Base-by-base conservation (phyloP, 1,140 invertebrate species). In the Triops cancriformis region DNA sequence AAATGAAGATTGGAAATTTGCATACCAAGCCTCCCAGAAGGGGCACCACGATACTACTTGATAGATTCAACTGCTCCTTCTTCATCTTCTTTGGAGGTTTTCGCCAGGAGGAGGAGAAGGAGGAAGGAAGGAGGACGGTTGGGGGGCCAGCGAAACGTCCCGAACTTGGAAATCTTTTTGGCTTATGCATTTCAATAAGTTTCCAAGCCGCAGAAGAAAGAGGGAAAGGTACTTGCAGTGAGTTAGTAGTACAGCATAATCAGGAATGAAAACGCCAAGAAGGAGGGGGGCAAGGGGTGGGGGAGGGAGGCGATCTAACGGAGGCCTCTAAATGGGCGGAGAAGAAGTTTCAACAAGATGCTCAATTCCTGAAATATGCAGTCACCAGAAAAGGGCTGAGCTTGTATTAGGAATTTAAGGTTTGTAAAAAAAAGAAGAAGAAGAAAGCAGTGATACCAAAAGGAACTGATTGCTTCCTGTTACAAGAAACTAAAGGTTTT, bases 401-500 rank as follows among this genome's bases (percentile, higher is more conserved):
- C 51, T 64, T 37, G 31, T 37, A 37, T 37, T 37, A 37, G 31
- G 31, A 37, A 37, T 37, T 37, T 37, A 37, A 37, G 2, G 31
- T 37, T 37, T 37, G 31, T 37, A 4, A 37, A 37, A 37, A 37
- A 37, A 37, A 37, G 51, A 64, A 23, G 18, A 12, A 23, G 51
- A 64, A 64, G 18, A 64, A 18, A 18, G 51, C 51, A 64, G 51
- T 64, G 51, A 64, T 64, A 64, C 51, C 51, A 23, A 64, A 64
- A 64, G 51, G 51, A 64, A 64, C 51, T 64, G 51, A 64, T 64
- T 64, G 51, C 51, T 64, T 64, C 51, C 51, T 64, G 51, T 64
- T 64, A 64, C 51, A 64, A 64, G 51, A 5, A 18, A n/a, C 23
- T 64, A n/a, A 23, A n/a, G 3, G 14, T 64, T 23, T 64, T 64